Evolutionary conservation across 1,140 invertebrate species (phyloP).

Genomic region (Cephus cinctus): DNA sequence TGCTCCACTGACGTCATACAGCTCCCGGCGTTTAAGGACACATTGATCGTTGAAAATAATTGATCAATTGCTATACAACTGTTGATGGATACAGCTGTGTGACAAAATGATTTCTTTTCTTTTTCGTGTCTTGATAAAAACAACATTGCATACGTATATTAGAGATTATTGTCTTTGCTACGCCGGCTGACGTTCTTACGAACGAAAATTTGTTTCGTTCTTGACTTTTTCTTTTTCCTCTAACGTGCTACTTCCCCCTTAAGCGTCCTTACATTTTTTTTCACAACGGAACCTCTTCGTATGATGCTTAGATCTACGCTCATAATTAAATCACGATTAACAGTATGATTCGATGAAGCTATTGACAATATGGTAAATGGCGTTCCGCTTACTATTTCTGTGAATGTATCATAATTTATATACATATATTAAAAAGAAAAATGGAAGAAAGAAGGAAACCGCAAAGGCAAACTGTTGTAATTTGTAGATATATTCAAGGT

Average conservation of each 20-base stretch:
- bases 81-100: too few relatives aligned
- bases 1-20: neutral
- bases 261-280: neutral
- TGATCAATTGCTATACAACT: too few relatives aligned
- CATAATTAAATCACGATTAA: neutral
- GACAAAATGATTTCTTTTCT: too few relatives aligned
- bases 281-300: neutral
- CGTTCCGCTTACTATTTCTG: slow-evolving; percentile 14
- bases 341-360: neutral
- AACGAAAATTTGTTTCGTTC: too few relatives aligned
- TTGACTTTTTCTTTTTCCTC: too few relatives aligned
- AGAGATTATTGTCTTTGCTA: neutral
- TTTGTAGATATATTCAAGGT: slow-evolving; percentile 22
- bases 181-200: too few relatives aligned
- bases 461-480: slow-evolving; percentile 19
- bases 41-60: too few relatives aligned
- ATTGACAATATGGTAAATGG: slow-evolving; percentile 1
- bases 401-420: slow-evolving; percentile 14
- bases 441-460: neutral
- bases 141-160: too few relatives aligned
- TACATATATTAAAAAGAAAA: slow-evolving; percentile 2
- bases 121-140: too few relatives aligned
- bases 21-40: slow-evolving; percentile 4
- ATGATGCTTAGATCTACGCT: neutral
- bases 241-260: too few relatives aligned